A percentile compares a stretch with the other conserved stretches of the same genome.
Conservation (phyloP, 2,797 vertebrate species). For the Prunella strophiata region DNA sequence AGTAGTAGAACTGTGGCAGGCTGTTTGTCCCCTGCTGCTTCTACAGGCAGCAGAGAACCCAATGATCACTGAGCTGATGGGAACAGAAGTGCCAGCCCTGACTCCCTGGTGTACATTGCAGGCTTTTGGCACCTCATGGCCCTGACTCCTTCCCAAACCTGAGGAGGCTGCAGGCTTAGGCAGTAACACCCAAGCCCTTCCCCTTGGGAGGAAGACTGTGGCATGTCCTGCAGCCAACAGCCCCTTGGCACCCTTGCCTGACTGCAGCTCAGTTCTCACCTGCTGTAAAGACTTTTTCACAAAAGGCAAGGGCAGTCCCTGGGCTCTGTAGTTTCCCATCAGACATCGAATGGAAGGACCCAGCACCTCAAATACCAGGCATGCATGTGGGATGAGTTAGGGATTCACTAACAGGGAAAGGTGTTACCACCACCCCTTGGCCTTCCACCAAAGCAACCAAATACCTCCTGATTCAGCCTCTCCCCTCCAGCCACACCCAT, state of each 20-base stretch:
- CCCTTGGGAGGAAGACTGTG: neutral
- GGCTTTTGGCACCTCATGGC: neutral
- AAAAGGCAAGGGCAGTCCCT: slow-evolving; percentile 77
- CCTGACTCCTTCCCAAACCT: neutral
- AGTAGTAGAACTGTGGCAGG: neutral
- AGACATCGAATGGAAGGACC: slow-evolving; percentile 84
- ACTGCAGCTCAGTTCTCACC: slow-evolving; percentile 65
- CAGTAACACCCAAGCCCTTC: neutral
- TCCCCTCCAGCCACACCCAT: neutral
- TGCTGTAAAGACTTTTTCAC: slow-evolving; percentile 85
- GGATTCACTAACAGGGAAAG: slow-evolving; percentile 26
- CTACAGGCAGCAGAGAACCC: neutral
- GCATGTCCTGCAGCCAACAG: neutral
- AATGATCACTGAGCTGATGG: neutral
- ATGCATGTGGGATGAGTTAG: slow-evolving; percentile 78
- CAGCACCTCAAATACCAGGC: slow-evolving; percentile 86
- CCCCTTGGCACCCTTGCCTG: neutral
- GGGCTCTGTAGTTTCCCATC: slow-evolving; percentile 76
- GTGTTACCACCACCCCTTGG: neutral
- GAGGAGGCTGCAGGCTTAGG: neutral
- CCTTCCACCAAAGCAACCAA: neutral
- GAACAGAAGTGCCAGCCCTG: neutral
- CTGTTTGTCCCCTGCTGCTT: neutral
- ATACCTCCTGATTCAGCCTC: neutral
- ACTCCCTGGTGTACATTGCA: neutral